phyloP scores from a whole-genome alignment of 2,113 vertebrate genomes.

The Cricetomys ansorgei region DNA sequence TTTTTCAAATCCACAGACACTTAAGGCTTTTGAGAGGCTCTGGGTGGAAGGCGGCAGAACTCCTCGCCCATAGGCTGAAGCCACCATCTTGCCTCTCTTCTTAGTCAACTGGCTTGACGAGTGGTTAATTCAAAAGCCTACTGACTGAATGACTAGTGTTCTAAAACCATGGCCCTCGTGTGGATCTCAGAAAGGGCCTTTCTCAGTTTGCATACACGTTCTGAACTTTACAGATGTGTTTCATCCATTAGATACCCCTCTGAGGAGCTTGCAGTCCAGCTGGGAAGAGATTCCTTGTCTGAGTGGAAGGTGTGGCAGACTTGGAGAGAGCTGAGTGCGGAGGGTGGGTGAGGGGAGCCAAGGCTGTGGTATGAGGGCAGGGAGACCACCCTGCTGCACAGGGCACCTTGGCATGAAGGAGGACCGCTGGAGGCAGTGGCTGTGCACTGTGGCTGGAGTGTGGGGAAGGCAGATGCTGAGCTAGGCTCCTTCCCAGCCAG shows the following conservation, averaged over 20 bases:
- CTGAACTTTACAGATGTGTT: background rate
- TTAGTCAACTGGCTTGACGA: background rate
- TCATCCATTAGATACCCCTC: background rate
- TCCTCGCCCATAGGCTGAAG: background rate
- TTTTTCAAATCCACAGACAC: background rate
- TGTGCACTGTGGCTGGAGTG: background rate
- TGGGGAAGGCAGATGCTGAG: background rate
- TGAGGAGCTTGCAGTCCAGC: background rate
- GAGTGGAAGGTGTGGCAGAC: background rate
- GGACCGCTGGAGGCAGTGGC: background rate
- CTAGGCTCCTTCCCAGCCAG: background rate
- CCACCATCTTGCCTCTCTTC: background rate
- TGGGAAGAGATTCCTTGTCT: background rate
- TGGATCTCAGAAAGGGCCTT: background rate
- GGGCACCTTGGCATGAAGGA: background rate
- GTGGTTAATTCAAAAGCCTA: background rate
- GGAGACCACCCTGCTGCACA: background rate
- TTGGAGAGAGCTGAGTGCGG: background rate
- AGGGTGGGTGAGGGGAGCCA: rapidly evolving
- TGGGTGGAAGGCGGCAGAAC: background rate
- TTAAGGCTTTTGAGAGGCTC: background rate
- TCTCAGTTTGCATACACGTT: background rate
- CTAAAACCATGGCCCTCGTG: background rate
- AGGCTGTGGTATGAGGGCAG: background rate
- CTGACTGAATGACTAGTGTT: background rate